Evolutionary conservation across 2,888 invertebrate species (phyloP), one percentile per base, ranked within the genome.

Genomic region (Drosophila mimetica): DNA sequence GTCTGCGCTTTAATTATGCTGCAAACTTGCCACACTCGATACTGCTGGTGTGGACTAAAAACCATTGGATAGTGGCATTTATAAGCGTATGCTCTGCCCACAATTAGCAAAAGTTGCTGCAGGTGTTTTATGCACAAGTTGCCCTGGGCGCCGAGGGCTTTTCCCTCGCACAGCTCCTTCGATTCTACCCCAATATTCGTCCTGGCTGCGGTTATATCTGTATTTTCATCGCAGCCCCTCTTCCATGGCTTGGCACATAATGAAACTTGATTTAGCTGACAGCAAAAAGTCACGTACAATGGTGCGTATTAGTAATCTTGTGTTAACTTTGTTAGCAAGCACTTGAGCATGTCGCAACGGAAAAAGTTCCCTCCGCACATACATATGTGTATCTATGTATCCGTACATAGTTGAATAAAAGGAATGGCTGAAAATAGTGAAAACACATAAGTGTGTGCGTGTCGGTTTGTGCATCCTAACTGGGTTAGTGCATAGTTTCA

Each of bases 231-330:
- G 37, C 22, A 39, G 20, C 44, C 55, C 48, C 48, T 65, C 51
- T 16, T 22, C 47, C 22, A 37, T 34, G 39, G 54, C 48, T 61
- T 76, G 69, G 52, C 79, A 77, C 82, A 80, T 83, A 82, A 83
- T 83, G 82, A 84, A 82, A 83, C 85, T 80, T 83, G 82, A 83
- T 84, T 84, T 78, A 82, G 85, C 80, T 79, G 83, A 83, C 79
- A 83, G 80, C 83, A 79, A 79, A 85, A 79, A 83, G 83, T 84
- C 83, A 84, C 83, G 83, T 84, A 80, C 83, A 80, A 82, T 73
- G 77, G 79, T 78, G 83, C 80, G 82, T 85, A 83, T 83, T 80
- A 80, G 82, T 77, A 82, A 83, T 84, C 78, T 78, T 79, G 73
- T 79, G 76, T 75, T 72, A 84, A 80, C 75, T 84, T 85, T 75